Percentiles rank a stretch among this genome's conserved stretches.
Evolutionary conservation across 2,113 vertebrate species (phyloP).

Genomic region (Corydoras sp.): DNA sequence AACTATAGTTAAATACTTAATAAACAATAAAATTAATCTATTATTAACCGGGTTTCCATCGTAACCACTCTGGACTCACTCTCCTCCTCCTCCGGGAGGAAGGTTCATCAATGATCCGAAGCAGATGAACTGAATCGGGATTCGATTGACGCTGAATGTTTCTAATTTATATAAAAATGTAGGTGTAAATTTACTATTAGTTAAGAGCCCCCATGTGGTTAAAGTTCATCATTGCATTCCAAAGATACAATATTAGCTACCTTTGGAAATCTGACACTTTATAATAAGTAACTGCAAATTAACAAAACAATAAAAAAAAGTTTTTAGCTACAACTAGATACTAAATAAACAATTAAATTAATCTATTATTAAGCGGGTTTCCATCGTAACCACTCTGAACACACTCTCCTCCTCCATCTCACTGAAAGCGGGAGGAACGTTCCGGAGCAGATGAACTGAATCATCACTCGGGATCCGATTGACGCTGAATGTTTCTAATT

Average conservation of each 20-base stretch:
- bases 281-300: too few species aligned
- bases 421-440: slow-evolving; percentile 27
- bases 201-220: too few species aligned
- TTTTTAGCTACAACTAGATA: too few species aligned
- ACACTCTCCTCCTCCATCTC: slow-evolving; percentile 40
- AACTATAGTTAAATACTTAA: background rate
- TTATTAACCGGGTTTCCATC: background rate
- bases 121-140: slow-evolving; percentile 13
- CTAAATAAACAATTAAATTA: too few species aligned
- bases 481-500: too few species aligned
- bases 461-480: slow-evolving; percentile 42
- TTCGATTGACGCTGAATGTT: background rate
- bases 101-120: slow-evolving; percentile 53
- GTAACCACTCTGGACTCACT: slow-evolving; percentile 52
- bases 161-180: too few species aligned
- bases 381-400: slow-evolving; percentile 47
- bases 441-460: background rate
- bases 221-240: too few species aligned
- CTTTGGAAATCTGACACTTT: too few species aligned
- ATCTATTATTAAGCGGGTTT: too few species aligned
- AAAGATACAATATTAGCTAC: too few species aligned
- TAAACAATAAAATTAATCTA: background rate
- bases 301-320: too few species aligned
- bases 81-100: slow-evolving; percentile 40
- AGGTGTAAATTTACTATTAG: too few species aligned